Evolutionary conservation across 2,888 invertebrate species (phyloP).

Genomic region (Gnatocerus cornutus): DNA sequence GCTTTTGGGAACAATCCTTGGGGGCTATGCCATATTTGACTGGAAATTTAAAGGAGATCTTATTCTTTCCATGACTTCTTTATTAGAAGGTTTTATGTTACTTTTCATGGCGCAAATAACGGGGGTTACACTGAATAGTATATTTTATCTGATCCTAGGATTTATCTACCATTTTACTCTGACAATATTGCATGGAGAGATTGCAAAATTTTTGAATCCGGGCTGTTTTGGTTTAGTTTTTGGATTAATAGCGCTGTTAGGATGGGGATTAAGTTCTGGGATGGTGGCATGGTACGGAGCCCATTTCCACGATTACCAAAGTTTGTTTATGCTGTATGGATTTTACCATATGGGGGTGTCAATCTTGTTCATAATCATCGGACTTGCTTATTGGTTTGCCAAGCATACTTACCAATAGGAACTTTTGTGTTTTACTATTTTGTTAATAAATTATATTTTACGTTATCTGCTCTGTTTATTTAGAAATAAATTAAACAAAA

Average conservation of each 20-base stretch:
- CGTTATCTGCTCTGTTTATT: neutral
- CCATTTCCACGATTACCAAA: neutral
- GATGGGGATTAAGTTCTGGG: constrained; percentile 8
- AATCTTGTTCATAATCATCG: constrained; percentile 37
- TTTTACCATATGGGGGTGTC: constrained; percentile 24
- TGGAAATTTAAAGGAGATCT: constrained; percentile 43
- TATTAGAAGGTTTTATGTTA: constrained; percentile 40
- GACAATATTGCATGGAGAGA: constrained; percentile 33
- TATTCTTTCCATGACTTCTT: constrained; percentile 34
- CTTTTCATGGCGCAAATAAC: constrained; percentile 32
- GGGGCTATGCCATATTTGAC: constrained; percentile 23
- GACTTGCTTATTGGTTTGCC: constrained; percentile 42
- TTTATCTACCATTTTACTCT: constrained; percentile 25
- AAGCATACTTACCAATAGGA: constrained; percentile 37
- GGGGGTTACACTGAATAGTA: neutral
- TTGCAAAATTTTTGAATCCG: constrained; percentile 26
- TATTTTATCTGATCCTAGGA: constrained; percentile 32
- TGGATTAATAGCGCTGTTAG: constrained; percentile 24
- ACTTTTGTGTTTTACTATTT: constrained; percentile 3
- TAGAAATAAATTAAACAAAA: neutral
- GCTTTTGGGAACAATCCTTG: constrained; percentile 18
- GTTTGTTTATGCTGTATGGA: constrained; percentile 37
- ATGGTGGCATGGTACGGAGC: constrained; percentile 11
- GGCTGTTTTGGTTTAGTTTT: constrained; percentile 29
- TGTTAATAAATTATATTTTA: neutral